These are phyloP conservation scores for Urocyon cinereoargenteus DNA, from an alignment of 2,797 vertebrate genomes.

Conservation along the genomic window DNA sequence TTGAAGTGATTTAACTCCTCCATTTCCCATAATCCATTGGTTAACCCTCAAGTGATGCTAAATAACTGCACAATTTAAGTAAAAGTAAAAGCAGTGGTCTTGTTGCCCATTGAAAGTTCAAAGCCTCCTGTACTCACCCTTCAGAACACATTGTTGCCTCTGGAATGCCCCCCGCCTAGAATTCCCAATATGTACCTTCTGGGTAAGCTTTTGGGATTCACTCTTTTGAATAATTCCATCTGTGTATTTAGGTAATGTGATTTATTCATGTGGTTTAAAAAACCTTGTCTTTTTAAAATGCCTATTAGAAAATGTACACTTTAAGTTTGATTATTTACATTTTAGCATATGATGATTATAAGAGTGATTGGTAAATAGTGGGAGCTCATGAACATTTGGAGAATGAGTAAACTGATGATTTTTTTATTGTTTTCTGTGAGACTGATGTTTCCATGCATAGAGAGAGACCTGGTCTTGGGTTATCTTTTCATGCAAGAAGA, in stretches of 20 bases:
- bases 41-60: not conserved
- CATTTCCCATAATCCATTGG: not conserved
- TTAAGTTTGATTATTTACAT: constrained; percentile 39
- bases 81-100: not conserved
- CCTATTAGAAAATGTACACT: constrained; percentile 10
- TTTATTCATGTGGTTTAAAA: constrained; percentile 69
- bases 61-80: not conserved
- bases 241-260: constrained; percentile 27
- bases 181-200: not conserved
- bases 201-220: not conserved
- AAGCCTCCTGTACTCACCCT: not conserved
- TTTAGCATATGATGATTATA: constrained; percentile 57
- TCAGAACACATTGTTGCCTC: not conserved
- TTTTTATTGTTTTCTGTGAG: not conserved
- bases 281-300: constrained; percentile 14
- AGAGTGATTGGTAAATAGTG: constrained; percentile 42
- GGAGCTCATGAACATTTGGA: constrained; percentile 32
- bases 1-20: not conserved
- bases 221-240: constrained; percentile 25
- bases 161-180: not conserved
- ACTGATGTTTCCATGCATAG: not conserved
- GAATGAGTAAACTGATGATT: constrained; percentile 19
- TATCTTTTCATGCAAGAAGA: not conserved
- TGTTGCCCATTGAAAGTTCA: not conserved
- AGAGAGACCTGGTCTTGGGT: not conserved